Evolutionary conservation across 1,140 invertebrate species (phyloP).

Genomic region (Dreissena polymorpha): DNA sequence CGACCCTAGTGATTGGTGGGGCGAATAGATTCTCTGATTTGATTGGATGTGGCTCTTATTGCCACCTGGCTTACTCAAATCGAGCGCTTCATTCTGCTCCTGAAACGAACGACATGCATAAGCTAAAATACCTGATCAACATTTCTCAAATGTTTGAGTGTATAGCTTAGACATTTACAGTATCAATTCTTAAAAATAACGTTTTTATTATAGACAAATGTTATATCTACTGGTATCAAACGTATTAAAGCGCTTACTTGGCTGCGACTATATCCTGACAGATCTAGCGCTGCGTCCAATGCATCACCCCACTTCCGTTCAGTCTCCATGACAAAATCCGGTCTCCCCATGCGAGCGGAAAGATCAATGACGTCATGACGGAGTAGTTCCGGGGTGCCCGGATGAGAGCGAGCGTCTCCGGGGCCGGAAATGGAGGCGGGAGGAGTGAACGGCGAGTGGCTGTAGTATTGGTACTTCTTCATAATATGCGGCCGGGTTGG

Average conservation of each 20-base stretch:
- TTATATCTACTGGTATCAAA: neutral
- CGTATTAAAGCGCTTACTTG: too few relatives aligned
- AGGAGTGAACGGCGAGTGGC: conserved; percentile 1
- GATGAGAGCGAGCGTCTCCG: neutral
- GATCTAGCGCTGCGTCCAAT: conserved; percentile 34
- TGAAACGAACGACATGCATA: neutral
- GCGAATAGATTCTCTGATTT: conserved; percentile 1
- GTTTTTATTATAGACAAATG: too few relatives aligned
- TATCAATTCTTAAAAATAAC: neutral
- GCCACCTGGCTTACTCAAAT: conserved; percentile 34
- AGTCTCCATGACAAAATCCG: neutral
- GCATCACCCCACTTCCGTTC: conserved; percentile 23
- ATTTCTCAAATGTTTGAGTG: neutral
- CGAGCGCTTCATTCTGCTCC: conserved; percentile 34
- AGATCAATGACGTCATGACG: conserved; percentile 20
- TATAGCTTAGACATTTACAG: neutral
- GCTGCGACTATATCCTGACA: conserved; percentile 19
- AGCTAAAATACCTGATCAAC: neutral
- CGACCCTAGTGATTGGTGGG: conserved; percentile 18
- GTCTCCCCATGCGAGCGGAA: conserved; percentile 13
- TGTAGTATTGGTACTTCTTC: conserved; percentile 54
- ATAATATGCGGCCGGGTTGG: conserved; percentile 2
- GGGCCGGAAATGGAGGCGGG: neutral
- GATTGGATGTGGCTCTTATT: neutral
- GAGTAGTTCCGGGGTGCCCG: neutral